Evolutionary conservation across 1,140 invertebrate species (phyloP), one percentile per base, ranked within the genome.

Genomic region (Conus ventricosus): DNA sequence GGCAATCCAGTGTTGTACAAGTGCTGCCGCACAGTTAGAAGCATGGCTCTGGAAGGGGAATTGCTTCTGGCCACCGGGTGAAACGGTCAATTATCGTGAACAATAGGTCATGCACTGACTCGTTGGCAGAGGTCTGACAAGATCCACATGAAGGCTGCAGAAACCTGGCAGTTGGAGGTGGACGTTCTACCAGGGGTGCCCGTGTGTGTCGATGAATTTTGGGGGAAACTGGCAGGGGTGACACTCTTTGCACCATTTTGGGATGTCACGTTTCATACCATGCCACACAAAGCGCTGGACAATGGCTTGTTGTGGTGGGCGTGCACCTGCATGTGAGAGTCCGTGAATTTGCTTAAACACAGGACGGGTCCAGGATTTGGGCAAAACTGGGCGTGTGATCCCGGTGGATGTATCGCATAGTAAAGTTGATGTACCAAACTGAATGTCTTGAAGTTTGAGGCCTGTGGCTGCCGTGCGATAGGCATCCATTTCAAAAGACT

Each of bases 101-200:
- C 17, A 91, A 89, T 96, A 96, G 23, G 54, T 71, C 75, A 88
- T 93, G 17, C 92, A 94, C 10, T 93, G 53, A 0, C 91, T 91
- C 39, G 39, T 39, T 39, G 39, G 39, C 39, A 39, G 39, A 39
- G 39, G 7, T 85, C 95, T 94, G 8, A 96, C 92, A 1, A 96
- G 92, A 90, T 96, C 96, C 0, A 96, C 89, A 90, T 96, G 95
- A 0, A 96, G 90, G 85, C 96, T 94, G 3, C 91, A 76, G 84
- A 96, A 96, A 89, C 15, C 75, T 57, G n/a, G 60, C 63, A 39
- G 6, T 63, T 85, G 88, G 88, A 54, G 71, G 51, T 57, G 75
- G 71, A 20, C 82, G 54, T 23, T 71, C 81, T 13, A 57, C 67
- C 5, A 71, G 27, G 25, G 87, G 60, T 84, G 81, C 55, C 15